Base-by-base conservation (phyloP, 2,888 invertebrate genomes). In the Neria commutata region DNA sequence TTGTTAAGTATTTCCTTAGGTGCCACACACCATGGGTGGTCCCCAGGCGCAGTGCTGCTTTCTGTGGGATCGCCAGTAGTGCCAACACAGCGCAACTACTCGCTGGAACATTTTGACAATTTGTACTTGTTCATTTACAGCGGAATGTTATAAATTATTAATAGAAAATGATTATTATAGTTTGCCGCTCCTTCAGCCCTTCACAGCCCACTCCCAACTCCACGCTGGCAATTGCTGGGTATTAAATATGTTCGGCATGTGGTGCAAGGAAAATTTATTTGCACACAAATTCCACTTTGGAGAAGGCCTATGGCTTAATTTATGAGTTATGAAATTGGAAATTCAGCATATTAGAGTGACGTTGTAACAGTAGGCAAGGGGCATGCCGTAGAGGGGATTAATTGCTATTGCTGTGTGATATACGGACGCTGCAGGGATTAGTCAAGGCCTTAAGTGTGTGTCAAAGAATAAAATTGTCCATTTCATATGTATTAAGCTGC, bases 221-320 rank as follows among this genome's bases (percentile, higher is more conserved):
- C n/a, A n/a, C n/a, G n/a, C n/a, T n/a, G n/a, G n/a, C n/a, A n/a
- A n/a, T n/a, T n/a, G n/a, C n/a, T n/a, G n/a, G n/a, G n/a, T 37
- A 37, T 37, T 14, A 14, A 37, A 37, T n/a, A 37, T 63, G 64
- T 67, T 67, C 67, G 67, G 70, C 72, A 65, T 71, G 72, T 64
- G 65, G 74, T 71, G 75, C 69, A 71, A n/a, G n/a, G n/a, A n/a
- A 74, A 75, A 68, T 73, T 72, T 72, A 75, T 75, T 76, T 73
- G 75, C 65, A 74, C 75, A 74, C 67, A 67, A 74, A 76, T 74
- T 75, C 70, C 11, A 29, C 70, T n/a, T n/a, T n/a, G n/a, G n/a
- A n/a, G n/a, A n/a, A n/a, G n/a, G n/a, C n/a, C n/a, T 63, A 68
- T 66, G 69, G 69, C 66, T 66, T 70, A 68, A 75, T 75, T 75